Evolutionary conservation across 2,888 invertebrate genomes (phyloP), one percentile per base, ranked within the genome.

Genomic region (Dryocosmus kuriphilus): DNA sequence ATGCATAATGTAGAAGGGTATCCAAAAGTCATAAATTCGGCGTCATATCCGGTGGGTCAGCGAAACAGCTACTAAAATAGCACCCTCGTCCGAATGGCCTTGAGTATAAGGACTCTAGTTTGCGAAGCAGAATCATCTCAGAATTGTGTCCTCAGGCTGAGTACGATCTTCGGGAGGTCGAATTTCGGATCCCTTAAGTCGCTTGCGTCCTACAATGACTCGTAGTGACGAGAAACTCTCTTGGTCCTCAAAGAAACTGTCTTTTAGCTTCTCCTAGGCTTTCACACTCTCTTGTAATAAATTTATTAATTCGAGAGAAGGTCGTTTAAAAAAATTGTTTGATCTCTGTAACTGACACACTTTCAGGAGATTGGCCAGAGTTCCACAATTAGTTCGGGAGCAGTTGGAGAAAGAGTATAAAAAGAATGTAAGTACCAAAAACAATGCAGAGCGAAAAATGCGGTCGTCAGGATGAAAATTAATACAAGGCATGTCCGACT

Each of bases 341-440:
- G 16, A 16, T 16, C 41, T 41, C 16, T 1, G 16, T 16, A 16
- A 41, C 41, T 41, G 16, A 16, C 16, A 16, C 41, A 41, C 14
- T 41, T 41, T 41, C 41, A 5, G 9, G 6, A 41, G 16, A 71
- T 16, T 71, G 30, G n/a, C 16, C 38, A n/a, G 35, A 32, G 32
- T 71, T 71, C 46, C n/a, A 24, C 71, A 51, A 71, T 71, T 71
- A 71, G 71, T 51, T 71, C 24, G n/a, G 71, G 19, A 46, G 19
- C 11, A 30, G n/a, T 51, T 71, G 46, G 32, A 46, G 71, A 51
- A 71, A 71, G 30, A 51, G 27, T 30, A 51, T 19, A 71, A 71
- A 71, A 71, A 71, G 71, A 46, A 71, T 71, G 71, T 71, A 71
- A 71, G 51, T 51, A 71, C 51, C 51, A 71, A 71, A 71, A 71